Conservation (phyloP, 1,140 invertebrate genomes). For the Apis dorsata region DNA sequence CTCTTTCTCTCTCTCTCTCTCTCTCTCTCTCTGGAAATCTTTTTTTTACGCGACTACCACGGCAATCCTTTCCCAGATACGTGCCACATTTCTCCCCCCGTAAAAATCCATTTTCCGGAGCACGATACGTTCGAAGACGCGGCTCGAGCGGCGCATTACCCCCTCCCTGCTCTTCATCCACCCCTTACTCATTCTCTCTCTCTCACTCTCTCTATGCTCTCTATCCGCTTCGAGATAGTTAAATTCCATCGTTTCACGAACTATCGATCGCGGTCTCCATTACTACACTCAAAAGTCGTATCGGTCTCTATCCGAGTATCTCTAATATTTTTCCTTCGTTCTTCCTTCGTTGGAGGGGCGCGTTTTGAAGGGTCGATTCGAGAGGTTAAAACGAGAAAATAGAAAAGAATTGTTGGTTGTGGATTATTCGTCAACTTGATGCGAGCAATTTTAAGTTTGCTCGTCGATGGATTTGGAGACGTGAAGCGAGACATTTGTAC, state of each 20-base stretch:
- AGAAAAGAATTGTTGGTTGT: too few species aligned
- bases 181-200: background rate
- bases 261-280: constrained; percentile 46
- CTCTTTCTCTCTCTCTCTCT: background rate
- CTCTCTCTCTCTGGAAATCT: background rate
- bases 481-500: too few species aligned
- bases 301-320: background rate
- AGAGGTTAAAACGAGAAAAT: too few species aligned
- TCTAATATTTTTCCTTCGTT: constrained; percentile 16
- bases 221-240: constrained; percentile 33
- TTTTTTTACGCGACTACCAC: constrained; percentile 13
- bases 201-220: background rate
- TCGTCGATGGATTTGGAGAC: too few species aligned
- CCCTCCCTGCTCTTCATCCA: background rate
- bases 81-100: constrained; percentile 30
- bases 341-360: background rate
- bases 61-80: constrained; percentile 16
- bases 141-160: constrained; percentile 17
- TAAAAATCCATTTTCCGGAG: constrained; percentile 36
- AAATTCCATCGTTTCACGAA: constrained; percentile 43
- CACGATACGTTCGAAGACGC: constrained; percentile 21
- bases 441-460: too few species aligned
- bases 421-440: too few species aligned
- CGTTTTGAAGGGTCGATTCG: too few species aligned
- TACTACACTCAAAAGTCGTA: constrained; percentile 15